A percentile compares a stretch with the other conserved stretches of the same genome.
These are phyloP conservation scores for Pipistrellus pipistrellus DNA, from an alignment of 2,797 vertebrate species.

Conservation along the genomic window DNA sequence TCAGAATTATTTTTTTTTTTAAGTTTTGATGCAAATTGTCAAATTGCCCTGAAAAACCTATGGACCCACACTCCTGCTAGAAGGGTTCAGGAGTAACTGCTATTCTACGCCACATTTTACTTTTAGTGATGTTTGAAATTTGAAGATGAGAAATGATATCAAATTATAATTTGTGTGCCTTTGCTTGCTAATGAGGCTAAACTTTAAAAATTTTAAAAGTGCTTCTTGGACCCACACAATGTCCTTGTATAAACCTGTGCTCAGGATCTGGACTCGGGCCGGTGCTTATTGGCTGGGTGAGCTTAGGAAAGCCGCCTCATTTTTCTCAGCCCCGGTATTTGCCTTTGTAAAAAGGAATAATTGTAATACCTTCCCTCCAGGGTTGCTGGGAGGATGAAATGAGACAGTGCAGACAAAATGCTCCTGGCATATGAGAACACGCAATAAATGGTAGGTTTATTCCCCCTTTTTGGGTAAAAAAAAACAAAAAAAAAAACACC, in stretches of 20 bases:
- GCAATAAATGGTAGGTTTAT: background rate
- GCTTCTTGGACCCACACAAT: background rate
- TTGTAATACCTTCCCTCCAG: background rate
- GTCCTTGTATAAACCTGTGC: background rate
- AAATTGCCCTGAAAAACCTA: background rate
- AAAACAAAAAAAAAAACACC: too few species aligned
- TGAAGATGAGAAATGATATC: background rate
- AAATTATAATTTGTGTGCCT: background rate
- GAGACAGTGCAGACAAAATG: background rate
- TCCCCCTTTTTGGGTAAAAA: fast-evolving
- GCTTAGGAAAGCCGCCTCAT: background rate
- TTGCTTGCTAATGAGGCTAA: background rate
- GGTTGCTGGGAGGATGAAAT: background rate
- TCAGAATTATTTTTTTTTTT: conserved; percentile 13
- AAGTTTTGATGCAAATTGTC: background rate
- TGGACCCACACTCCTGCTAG: background rate
- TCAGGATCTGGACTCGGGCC: background rate
- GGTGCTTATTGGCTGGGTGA: background rate
- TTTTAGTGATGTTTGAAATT: background rate
- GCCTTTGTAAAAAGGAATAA: background rate
- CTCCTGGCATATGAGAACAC: background rate
- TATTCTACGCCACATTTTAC: background rate
- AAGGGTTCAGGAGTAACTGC: background rate
- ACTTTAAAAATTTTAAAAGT: background rate
- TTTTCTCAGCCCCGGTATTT: background rate